Base-by-base conservation (phyloP, 2,888 invertebrate genomes). In the Thysanoteuthis rhombus region DNA sequence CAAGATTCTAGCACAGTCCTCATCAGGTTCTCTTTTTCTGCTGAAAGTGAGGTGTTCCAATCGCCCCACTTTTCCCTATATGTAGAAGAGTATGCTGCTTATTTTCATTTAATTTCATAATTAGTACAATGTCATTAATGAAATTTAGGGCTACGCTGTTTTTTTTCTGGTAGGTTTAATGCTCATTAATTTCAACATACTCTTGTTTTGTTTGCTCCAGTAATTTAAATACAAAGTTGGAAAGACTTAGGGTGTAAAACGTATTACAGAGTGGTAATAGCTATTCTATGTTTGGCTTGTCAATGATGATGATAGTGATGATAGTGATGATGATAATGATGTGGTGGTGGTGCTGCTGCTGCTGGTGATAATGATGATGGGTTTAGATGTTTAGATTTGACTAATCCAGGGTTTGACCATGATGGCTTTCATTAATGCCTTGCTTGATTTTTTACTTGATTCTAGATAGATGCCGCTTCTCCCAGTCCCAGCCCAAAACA, bases 391-490 rank as follows among this genome's bases (percentile, higher is more conserved):
- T 75, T n/a, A 92, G n/a, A 92, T 38, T 92, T 92, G 42, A 91
- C 90, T 39, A 91, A 91, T 39, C 75, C 90, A 91, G 90, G 90
- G 90, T 91, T 91, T 42, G 90, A 39, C 32, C 39, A 91, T 91
- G 42, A 91, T 39, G 45, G 91, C 91, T 92, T 92, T 92, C 91
- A 92, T 92, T 92, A 92, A 92, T 92, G 91, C 91, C 91, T 92
- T 92, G 91, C 91, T 92, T 92, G 91, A 92, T 42, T 92, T 92
- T 92, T 93, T 89, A 93, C 89, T 93, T 90, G 91, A 94, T 95
- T 96, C 94, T 98, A 98, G 98, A 98, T 98, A 97, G 98, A 98
- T 97, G 98, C 98, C 97, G 98, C 98, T 97, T 98, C 98, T 97
- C 97, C 98, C 97, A 98, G 98, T 96, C 98, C 98, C 95, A 97